Evolutionary conservation across 2,113 vertebrate species (phyloP), one percentile per base, ranked within the genome.

Genomic region (Oophaga pumilio): DNA sequence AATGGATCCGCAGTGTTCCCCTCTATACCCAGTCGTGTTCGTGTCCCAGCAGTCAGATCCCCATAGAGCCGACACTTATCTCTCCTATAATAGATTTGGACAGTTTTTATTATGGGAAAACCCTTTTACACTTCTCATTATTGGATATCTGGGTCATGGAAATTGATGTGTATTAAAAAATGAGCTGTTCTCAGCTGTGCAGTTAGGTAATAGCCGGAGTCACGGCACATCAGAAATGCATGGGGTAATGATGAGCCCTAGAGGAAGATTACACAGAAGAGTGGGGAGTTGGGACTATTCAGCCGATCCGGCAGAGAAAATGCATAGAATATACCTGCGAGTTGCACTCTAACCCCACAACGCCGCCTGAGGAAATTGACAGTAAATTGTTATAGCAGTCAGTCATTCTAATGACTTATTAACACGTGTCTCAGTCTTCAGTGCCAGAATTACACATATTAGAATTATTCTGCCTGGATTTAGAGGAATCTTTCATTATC

Each of bases 361-460:
- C 76, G 20, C 56, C 62, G 76, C 71, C 77, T 49, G 60, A 62
- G 33, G 60, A 86, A 62, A 85, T 76, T 28, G 22, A 60, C 59
- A 85, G 28, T 76, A 85, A 77, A 66, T 86, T 78, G 60, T 77
- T 77, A 62, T 77, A 68, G 43, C 71, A 50, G 82, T 73, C 66
- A 84, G 66, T 84, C 82, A 71, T 71, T 56, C 71, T 84, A 84
- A 84, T 84, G 56, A 53, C 50, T 24, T 83, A 71, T 56, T 52
- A 84, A 20, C 20, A 14, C 20, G 4, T 9, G 12, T 68, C 43
- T 22, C 80, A 43, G 56, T 60, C 53, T 80, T 6, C 76, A 9
- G 4, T 81, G 64, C 79, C 28, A 49, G 79, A 11, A 57, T 62
- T 81, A 50, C 62, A 20, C 79, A 6, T n/a, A 66, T 82, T 50